A percentile compares a stretch with the other conserved stretches of the same genome.
Evolutionary conservation across 2,113 vertebrate species (phyloP).

Genomic region (Cynocephalus volans): DNA sequence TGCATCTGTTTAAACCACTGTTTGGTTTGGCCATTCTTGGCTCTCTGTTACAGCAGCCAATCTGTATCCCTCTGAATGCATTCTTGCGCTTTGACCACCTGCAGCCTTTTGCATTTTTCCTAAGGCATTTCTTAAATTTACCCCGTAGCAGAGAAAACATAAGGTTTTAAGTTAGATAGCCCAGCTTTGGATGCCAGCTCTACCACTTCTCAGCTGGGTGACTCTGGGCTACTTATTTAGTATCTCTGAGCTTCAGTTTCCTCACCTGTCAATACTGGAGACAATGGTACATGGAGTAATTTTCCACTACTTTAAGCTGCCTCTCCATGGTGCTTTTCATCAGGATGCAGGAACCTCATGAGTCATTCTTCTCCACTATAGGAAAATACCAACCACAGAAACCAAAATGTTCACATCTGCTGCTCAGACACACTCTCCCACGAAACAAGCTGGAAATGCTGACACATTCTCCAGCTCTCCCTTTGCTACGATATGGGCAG

Average conservation of each 20-base stretch:
- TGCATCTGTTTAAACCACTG: background rate
- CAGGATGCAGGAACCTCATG: conserved; percentile 12
- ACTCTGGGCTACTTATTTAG: background rate
- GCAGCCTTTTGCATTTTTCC: background rate
- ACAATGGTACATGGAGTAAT: background rate
- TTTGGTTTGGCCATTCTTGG: background rate
- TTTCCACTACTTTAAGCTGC: background rate
- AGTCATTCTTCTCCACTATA: conserved; percentile 63
- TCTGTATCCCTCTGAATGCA: background rate
- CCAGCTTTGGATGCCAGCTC: background rate
- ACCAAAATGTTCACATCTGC: conserved; percentile 65
- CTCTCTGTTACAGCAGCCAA: background rate
- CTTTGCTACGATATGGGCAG: conserved; percentile 27
- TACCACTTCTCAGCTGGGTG: background rate
- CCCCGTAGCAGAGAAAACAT: background rate
- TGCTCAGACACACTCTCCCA: conserved; percentile 30
- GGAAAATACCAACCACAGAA: conserved; percentile 75
- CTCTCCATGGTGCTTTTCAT: conserved; percentile 14
- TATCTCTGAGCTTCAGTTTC: background rate
- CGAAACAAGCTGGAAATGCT: conserved; percentile 58
- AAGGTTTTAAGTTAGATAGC: background rate
- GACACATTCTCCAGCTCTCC: background rate
- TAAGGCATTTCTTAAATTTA: background rate
- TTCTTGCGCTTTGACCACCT: background rate
- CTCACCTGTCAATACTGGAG: background rate